These are phyloP conservation scores for Phasianus colchicus DNA, from an alignment of 2,113 vertebrate species.

Conservation along the genomic window DNA sequence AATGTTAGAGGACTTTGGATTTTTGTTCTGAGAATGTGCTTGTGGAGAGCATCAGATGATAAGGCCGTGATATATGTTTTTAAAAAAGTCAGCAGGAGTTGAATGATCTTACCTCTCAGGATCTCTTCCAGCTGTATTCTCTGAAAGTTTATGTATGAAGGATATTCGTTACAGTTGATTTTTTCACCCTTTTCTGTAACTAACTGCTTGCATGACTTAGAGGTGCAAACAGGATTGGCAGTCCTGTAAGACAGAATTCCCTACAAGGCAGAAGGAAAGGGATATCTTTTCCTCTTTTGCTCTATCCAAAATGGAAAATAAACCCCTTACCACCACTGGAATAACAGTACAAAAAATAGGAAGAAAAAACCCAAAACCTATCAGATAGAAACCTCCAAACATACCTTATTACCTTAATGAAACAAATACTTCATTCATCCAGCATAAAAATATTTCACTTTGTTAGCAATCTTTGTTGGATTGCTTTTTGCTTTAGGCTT, in stretches of 20 bases:
- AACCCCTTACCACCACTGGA: too few species aligned
- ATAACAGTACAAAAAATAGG: neutral
- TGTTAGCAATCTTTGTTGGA: neutral
- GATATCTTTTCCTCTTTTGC: neutral
- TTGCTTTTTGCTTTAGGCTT: neutral
- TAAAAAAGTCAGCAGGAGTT: neutral
- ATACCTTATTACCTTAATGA: neutral
- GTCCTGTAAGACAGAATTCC: neutral
- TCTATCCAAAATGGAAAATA: neutral
- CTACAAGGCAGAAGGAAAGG: neutral
- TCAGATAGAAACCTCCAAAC: neutral
- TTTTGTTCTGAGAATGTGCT: neutral
- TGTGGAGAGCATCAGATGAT: neutral
- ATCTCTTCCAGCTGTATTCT: neutral
- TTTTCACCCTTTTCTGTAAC: neutral
- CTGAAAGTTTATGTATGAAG: neutral
- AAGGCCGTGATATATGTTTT: neutral
- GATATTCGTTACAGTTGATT: neutral
- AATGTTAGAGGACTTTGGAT: neutral
- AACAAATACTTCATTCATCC: neutral
- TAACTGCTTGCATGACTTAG: neutral
- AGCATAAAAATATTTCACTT: neutral
- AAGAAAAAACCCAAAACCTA: neutral
- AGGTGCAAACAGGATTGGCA: neutral
- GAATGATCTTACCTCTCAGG: neutral